Conservation (phyloP, 2,113 vertebrate genomes). For the Gavialis gangeticus region DNA sequence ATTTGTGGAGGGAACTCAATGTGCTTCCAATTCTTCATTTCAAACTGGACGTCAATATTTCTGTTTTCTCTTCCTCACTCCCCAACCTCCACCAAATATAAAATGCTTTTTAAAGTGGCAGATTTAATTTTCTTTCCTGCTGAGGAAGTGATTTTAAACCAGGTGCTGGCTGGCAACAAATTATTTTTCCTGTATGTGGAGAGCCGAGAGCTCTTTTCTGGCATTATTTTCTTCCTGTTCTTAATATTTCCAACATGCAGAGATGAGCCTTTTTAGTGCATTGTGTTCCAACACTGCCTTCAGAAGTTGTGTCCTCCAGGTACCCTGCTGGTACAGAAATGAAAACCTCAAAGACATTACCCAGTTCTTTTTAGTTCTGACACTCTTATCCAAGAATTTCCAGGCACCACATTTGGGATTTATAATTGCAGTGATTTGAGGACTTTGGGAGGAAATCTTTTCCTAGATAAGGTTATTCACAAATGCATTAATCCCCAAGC, state of each 20-base stretch:
- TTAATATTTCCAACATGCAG: conserved; percentile 64
- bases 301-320: conserved; percentile 33
- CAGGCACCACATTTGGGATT: not conserved
- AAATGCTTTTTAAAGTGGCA: conserved; percentile 58
- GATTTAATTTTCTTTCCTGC: conserved; percentile 78
- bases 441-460: not conserved
- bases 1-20: conserved; percentile 15
- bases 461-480: not conserved
- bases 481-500: not conserved
- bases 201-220: conserved; percentile 50
- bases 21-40: conserved; percentile 45
- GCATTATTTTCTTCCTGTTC: conserved; percentile 56
- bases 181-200: conserved; percentile 36
- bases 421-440: conserved; percentile 7
- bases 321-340: conserved; percentile 47
- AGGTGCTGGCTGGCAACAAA: conserved; percentile 55
- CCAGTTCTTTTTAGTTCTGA: conserved; percentile 39
- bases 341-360: conserved; percentile 59
- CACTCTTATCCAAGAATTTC: conserved; percentile 30
- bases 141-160: conserved; percentile 71
- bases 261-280: conserved; percentile 51
- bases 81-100: conserved; percentile 33
- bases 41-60: conserved; percentile 36
- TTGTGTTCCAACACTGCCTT: conserved; percentile 30
- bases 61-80: conserved; percentile 46